Evolutionary conservation across 2,797 vertebrate genomes (phyloP).

Genomic region (Coregonus suidteri): DNA sequence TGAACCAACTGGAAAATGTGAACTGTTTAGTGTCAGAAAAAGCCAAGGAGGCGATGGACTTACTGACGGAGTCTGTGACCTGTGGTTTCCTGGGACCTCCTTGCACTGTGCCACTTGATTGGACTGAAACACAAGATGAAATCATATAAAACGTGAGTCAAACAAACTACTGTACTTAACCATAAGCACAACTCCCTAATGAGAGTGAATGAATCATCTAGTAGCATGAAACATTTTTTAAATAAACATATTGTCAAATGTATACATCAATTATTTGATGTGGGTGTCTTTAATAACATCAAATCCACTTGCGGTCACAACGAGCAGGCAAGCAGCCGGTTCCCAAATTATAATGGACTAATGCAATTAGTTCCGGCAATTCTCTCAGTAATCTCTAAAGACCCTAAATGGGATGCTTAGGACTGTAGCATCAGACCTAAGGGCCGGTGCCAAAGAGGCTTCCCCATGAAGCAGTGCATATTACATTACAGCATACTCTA

Average conservation of each 20-base stretch:
- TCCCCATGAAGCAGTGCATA: not conserved
- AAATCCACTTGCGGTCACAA: not conserved
- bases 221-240: not conserved
- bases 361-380: constrained; percentile 8
- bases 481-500: not conserved
- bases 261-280: constrained; percentile 5
- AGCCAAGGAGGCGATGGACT: constrained; percentile 52
- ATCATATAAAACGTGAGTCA: not conserved
- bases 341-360: constrained; percentile 13
- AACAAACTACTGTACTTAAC: not conserved
- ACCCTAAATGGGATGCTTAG: not conserved
- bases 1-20: constrained; percentile 9
- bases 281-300: not conserved
- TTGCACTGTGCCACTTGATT: constrained; percentile 60
- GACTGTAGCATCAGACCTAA: constrained; percentile 11
- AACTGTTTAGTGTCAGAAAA: constrained; percentile 20
- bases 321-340: constrained; percentile 3
- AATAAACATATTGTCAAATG: too few relatives aligned
- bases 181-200: not conserved
- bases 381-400: constrained; percentile 6
- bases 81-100: constrained; percentile 58
- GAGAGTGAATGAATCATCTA: not conserved
- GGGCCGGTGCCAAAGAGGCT: not conserved
- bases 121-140: constrained; percentile 61
- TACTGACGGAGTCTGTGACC: constrained; percentile 66